phyloP scores from a whole-genome alignment of 2,113 vertebrate genomes.

The Echinops telfairi region DNA sequence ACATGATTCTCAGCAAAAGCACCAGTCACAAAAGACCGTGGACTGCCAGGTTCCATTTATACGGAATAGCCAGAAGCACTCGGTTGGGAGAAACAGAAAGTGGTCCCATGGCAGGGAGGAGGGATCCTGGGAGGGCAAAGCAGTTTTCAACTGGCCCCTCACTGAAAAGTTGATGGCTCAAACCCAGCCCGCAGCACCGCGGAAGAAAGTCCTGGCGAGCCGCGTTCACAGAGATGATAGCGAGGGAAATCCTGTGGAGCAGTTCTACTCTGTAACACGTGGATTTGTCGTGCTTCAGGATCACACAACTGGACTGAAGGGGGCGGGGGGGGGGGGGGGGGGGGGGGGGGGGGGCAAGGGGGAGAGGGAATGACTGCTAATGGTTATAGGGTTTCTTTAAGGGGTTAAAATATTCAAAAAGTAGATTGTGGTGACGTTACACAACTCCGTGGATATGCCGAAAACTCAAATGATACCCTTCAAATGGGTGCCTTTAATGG shows the following conservation, averaged over 20 bases:
- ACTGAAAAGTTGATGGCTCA: not conserved
- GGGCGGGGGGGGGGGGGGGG: not conserved
- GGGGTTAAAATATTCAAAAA: slow-evolving; percentile 50
- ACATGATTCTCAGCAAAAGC: not conserved
- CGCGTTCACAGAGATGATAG: not conserved
- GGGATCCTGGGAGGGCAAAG: not conserved
- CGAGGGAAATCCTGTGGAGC: not conserved
- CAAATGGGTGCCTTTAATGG: not conserved
- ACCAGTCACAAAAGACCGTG: not conserved
- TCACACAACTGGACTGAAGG: not conserved
- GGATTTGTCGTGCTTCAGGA: not conserved
- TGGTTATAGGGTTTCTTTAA: not conserved
- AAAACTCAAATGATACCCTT: slow-evolving; percentile 27
- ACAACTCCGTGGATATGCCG: slow-evolving; percentile 31
- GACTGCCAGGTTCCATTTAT: not conserved
- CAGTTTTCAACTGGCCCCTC: not conserved
- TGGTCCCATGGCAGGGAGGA: not conserved
- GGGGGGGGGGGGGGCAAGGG: not conserved
- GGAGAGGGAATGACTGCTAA: too few relatives aligned
- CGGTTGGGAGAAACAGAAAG: slow-evolving; percentile 45
- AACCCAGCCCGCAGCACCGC: not conserved
- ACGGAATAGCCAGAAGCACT: not conserved
- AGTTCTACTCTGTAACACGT: not conserved
- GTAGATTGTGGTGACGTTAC: not conserved
- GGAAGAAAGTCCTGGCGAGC: not conserved